These are phyloP conservation scores for Bradypus variegatus DNA, from an alignment of 2,797 vertebrate genomes.

Conservation along the genomic window DNA sequence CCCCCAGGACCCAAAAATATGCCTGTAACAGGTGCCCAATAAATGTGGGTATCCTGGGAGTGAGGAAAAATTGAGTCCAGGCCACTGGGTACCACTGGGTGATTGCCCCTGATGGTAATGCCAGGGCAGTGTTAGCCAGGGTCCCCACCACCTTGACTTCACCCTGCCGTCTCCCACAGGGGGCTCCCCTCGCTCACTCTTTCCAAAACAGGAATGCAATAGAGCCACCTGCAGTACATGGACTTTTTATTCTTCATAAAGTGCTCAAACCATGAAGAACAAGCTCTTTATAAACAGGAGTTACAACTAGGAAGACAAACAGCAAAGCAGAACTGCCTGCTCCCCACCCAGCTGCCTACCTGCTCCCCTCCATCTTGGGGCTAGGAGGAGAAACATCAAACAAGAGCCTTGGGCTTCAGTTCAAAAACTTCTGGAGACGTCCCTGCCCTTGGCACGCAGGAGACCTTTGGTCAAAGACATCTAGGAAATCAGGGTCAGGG, in stretches of 20 bases:
- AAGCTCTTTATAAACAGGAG: conserved; percentile 76
- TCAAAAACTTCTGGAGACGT: not conserved
- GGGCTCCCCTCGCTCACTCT: not conserved
- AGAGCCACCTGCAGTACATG: conserved; percentile 65
- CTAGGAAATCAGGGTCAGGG: not conserved
- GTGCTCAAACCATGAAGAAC: conserved; percentile 79
- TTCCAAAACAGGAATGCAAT: conserved; percentile 44
- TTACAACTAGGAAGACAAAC: conserved; percentile 70
- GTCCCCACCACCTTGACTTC: not conserved
- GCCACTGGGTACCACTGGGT: not conserved
- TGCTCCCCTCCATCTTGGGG: not conserved
- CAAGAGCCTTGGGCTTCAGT: conserved; percentile 1
- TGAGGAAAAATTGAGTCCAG: not conserved
- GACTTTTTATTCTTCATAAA: conserved; percentile 77
- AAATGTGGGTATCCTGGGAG: not conserved
- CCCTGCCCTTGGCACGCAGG: not conserved
- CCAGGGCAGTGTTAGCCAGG: not conserved
- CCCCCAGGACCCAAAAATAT: not conserved
- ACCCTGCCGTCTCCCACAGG: not conserved
- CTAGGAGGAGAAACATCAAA: not conserved
- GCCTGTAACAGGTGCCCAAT: not conserved
- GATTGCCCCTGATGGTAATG: not conserved
- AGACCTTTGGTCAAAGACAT: not conserved
- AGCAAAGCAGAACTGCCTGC: conserved; percentile 61
- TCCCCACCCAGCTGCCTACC: conserved; percentile 16